These are phyloP conservation scores for Pseudomyrmex cubaensis DNA, from an alignment of 1,140 invertebrate species.

Conservation along the genomic window DNA sequence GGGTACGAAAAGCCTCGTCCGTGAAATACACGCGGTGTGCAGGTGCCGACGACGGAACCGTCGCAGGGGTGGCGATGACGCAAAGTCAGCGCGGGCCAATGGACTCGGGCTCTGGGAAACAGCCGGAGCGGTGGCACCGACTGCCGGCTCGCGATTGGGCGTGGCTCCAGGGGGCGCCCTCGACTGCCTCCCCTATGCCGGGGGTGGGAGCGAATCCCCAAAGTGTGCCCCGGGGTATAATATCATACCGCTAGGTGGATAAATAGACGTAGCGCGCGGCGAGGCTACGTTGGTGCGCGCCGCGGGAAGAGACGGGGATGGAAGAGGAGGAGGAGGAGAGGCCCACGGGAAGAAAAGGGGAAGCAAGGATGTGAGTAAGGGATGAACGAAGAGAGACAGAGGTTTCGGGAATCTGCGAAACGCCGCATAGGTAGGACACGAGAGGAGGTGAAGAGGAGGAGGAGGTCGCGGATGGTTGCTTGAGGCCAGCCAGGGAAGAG, in stretches of 20 bases:
- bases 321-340: conserved; percentile 12
- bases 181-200: conserved; percentile 18
- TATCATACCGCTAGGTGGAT: conserved; percentile 84
- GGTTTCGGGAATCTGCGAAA: conserved; percentile 55
- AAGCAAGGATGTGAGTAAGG: conserved; percentile 31
- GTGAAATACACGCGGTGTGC: conserved; percentile 73
- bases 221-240: conserved; percentile 83
- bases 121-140: conserved; percentile 73
- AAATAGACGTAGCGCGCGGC: conserved; percentile 81
- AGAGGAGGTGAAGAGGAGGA: conserved; percentile 16
- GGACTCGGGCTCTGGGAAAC: conserved; percentile 77
- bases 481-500: conserved; percentile 55
- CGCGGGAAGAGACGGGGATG: conserved; percentile 47
- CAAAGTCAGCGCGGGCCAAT: conserved; percentile 83
- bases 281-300: conserved; percentile 68
- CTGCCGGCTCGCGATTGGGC: conserved; percentile 79
- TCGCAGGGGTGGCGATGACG: conserved; percentile 76
- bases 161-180: conserved; percentile 72
- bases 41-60: conserved; percentile 60
- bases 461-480: conserved; percentile 56
- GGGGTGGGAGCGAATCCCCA: conserved; percentile 66
- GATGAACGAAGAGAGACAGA: conserved; percentile 48
- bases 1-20: conserved; percentile 62
- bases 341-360: background rate
- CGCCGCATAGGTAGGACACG: background rate